These are phyloP conservation scores for Reinhardtius hippoglossoides DNA, from an alignment of 2,113 vertebrate species.

Conservation along the genomic window DNA sequence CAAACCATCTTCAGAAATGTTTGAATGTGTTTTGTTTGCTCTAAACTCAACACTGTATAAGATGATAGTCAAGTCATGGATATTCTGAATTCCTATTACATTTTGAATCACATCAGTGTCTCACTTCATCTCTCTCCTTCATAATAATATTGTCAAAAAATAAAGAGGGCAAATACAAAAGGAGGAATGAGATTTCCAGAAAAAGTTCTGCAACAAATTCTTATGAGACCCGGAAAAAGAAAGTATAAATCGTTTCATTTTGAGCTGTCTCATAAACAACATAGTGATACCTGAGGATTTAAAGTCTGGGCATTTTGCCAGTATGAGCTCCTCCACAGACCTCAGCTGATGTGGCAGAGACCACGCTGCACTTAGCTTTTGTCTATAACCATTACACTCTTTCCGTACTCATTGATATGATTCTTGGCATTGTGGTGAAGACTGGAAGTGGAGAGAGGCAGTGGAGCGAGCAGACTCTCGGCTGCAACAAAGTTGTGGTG, in stretches of 20 bases:
- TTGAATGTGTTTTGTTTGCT: not conserved
- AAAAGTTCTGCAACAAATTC: not conserved
- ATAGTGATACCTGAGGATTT: constrained; percentile 47
- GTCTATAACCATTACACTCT: not conserved
- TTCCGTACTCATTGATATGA: too few species aligned
- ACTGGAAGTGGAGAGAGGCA: too few species aligned
- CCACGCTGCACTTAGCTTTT: constrained; percentile 6
- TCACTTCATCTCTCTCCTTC: not conserved
- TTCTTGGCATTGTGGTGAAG: too few species aligned
- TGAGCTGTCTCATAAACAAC: constrained; percentile 45
- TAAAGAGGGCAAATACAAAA: not conserved
- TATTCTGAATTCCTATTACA: not conserved
- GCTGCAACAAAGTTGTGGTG: not conserved
- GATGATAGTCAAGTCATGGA: not conserved
- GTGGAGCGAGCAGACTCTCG: not conserved
- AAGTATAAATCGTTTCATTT: constrained; percentile 42
- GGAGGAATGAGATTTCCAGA: constrained; percentile 9
- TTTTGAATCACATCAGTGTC: not conserved
- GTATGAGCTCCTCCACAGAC: constrained; percentile 11
- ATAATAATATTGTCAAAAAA: not conserved
- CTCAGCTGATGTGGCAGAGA: constrained; percentile 39
- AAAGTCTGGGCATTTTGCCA: constrained; percentile 65
- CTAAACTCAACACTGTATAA: constrained; percentile 2
- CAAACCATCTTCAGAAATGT: not conserved
- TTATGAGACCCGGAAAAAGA: not conserved